Evolutionary conservation across 2,888 invertebrate species (phyloP), one percentile per base, ranked within the genome.

Genomic region (Patella depressa): DNA sequence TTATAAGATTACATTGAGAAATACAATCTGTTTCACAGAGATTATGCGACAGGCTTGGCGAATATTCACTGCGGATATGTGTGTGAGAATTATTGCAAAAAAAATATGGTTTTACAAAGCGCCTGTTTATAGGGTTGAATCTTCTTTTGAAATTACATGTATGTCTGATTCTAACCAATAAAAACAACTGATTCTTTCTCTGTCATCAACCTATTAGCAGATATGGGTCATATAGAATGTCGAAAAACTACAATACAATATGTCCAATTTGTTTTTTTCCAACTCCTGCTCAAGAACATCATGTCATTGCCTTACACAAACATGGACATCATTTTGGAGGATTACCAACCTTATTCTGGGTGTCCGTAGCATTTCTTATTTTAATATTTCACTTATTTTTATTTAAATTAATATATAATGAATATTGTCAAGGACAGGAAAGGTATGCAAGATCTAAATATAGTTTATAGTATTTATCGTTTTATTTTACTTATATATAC

Each of bases 371-470:
- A 90, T 94, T 95, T 89, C 94, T 98, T 82, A 96, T 98, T 86
- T 93, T 97, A 79, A 94, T 97, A 86, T 98, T 98, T 93, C 98
- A 98, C 92, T 93, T 97, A 87, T 98, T 98, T 93, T 93, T 98
- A 53, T 96, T 96, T 93, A 96, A 97, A 92, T 94, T 98, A 85
- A 96, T 98, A 83, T 96, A 96, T 93, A 96, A 96, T 87, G 97
- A 97, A 91, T 97, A 96, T 91, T 96, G 96, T 78, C 85, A 85
- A 55, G 88, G 88, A 15, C 85, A 87, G 73, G 88, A 88, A n/a
- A 78, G 86, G 29, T 88, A 84, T 75, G 81, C 83, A 53, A 80
- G 86, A 70, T 83, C 83, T 72, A 80, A 86, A 34, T 88, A 89
- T 79, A 86, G 85, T 79, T 82, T 88, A 78, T 89, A 86, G 85